phyloP scores from a whole-genome alignment of 2,797 vertebrate species.

The Glossophaga mutica region DNA sequence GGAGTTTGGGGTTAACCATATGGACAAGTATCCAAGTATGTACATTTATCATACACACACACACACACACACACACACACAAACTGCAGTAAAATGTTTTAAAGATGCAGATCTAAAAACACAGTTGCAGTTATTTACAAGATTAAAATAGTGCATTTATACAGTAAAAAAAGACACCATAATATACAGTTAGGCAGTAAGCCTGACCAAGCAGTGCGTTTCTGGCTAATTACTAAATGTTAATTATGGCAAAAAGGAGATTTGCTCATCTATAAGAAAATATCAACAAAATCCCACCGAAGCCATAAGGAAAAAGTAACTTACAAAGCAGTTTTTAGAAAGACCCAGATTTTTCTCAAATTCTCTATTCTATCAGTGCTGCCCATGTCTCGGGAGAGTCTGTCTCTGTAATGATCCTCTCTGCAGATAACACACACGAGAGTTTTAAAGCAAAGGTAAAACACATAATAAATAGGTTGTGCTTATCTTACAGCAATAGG shows the following conservation, averaged over 20 bases:
- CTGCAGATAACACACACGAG: constrained; percentile 72
- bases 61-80: neutral
- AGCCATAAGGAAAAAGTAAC: constrained; percentile 75
- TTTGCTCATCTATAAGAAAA: constrained; percentile 64
- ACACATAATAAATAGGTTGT: constrained; percentile 43
- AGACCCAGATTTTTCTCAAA: constrained; percentile 77
- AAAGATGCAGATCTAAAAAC: constrained; percentile 39
- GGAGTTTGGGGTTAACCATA: constrained; percentile 48
- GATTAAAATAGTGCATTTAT: constrained; percentile 20
- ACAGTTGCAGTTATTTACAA: constrained; percentile 16
- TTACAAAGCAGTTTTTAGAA: constrained; percentile 78
- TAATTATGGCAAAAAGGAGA: constrained; percentile 56
- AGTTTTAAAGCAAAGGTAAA: constrained; percentile 73
- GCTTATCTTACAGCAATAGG: constrained; percentile 63
- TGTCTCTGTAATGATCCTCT: constrained; percentile 76
- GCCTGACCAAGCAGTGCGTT: constrained; percentile 67
- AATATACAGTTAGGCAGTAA: constrained; percentile 51
- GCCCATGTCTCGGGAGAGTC: constrained; percentile 69
- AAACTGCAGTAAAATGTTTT: constrained; percentile 26
- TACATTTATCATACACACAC: constrained; percentile 76
- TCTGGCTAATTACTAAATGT: constrained; percentile 29
- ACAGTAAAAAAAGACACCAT: constrained; percentile 48
- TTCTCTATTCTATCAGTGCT: constrained; percentile 75
- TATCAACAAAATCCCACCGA: constrained; percentile 70
- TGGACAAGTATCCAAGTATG: constrained; percentile 61